phyloP scores from a whole-genome alignment of 2,888 invertebrate species.

The Camptogramma bilineatum region DNA sequence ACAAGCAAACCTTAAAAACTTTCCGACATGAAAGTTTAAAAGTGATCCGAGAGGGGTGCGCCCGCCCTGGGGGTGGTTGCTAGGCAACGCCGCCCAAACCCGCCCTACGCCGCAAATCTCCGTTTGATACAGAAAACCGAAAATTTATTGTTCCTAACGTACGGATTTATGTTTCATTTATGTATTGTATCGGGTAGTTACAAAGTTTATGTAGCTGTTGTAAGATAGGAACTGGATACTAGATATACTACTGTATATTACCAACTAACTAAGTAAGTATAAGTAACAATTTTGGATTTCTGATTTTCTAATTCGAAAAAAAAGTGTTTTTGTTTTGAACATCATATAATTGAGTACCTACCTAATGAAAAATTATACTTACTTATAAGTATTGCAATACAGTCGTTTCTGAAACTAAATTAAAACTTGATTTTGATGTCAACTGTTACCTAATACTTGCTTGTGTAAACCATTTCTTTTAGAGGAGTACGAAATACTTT shows the following conservation, averaged over 20 bases:
- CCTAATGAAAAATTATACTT: too few relatives aligned
- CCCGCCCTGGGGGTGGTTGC: constrained; percentile 63
- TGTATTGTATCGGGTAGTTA: constrained; percentile 21
- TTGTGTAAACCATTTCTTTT: too few relatives aligned
- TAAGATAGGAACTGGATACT: background rate
- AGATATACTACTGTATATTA: background rate
- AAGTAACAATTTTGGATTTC: background rate
- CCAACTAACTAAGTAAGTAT: too few relatives aligned
- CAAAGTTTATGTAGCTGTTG: constrained; percentile 1
- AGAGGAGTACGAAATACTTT: too few relatives aligned
- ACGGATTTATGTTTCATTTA: constrained; percentile 58
- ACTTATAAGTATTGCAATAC: too few relatives aligned
- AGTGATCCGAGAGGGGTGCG: constrained; percentile 73
- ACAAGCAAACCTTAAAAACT: constrained; percentile 84
- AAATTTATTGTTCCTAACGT: constrained; percentile 75
- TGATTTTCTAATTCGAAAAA: background rate
- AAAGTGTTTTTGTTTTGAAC: too few relatives aligned
- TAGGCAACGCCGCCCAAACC: constrained; percentile 74
- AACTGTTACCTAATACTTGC: too few relatives aligned
- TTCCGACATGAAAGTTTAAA: constrained; percentile 85
- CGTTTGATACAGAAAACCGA: constrained; percentile 74
- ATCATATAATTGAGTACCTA: too few relatives aligned
- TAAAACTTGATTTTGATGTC: too few relatives aligned
- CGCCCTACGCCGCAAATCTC: constrained; percentile 79
- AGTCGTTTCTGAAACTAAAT: too few relatives aligned